These are phyloP conservation scores for Porites cylindrica DNA, from an alignment of 92 coral and sea anemone species.

Conservation along the genomic window DNA sequence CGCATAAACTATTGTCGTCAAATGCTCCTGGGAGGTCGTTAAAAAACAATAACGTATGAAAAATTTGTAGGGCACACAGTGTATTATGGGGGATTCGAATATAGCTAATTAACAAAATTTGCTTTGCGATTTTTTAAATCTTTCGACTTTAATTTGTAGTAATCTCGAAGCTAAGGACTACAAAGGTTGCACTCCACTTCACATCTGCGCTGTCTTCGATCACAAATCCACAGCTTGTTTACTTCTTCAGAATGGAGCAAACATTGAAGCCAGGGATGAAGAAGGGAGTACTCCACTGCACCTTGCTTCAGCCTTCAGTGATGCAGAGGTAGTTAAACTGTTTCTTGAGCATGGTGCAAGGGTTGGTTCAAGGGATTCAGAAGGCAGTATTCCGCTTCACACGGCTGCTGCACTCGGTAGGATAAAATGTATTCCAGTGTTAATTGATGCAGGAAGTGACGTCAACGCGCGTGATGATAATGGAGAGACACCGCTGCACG, in stretches of 20 bases:
- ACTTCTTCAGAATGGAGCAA: conserved; percentile 18
- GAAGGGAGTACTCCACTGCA: conserved; percentile 41
- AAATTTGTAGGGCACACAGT: not conserved
- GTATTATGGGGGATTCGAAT: not conserved
- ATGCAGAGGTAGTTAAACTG: conserved; percentile 7
- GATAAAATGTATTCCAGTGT: not conserved
- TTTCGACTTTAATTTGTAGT: conserved; percentile 3
- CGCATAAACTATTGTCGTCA: too few species aligned
- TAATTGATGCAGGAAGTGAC: conserved; percentile 11
- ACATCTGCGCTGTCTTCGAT: conserved; percentile 27
- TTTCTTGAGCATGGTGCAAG: conserved; percentile 15
- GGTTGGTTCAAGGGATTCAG: conserved; percentile 4
- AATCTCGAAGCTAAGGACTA: conserved; percentile 18
- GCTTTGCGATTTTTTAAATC: too few species aligned
- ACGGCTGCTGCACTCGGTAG: conserved; percentile 16
- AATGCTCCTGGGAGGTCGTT: too few species aligned
- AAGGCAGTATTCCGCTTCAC: conserved; percentile 28
- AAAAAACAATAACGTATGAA: too few species aligned
- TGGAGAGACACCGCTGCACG: conserved; percentile 33
- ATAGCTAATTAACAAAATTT: too few species aligned
- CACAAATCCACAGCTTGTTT: not conserved
- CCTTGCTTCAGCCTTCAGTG: conserved; percentile 32
- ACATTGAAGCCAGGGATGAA: conserved; percentile 29
- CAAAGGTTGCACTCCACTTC: conserved; percentile 38
- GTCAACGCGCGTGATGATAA: conserved; percentile 6